Percentiles rank a stretch among this genome's conserved stretches.
Conservation (phyloP, 2,888 invertebrate genomes). For the Lomographa bimaculata region DNA sequence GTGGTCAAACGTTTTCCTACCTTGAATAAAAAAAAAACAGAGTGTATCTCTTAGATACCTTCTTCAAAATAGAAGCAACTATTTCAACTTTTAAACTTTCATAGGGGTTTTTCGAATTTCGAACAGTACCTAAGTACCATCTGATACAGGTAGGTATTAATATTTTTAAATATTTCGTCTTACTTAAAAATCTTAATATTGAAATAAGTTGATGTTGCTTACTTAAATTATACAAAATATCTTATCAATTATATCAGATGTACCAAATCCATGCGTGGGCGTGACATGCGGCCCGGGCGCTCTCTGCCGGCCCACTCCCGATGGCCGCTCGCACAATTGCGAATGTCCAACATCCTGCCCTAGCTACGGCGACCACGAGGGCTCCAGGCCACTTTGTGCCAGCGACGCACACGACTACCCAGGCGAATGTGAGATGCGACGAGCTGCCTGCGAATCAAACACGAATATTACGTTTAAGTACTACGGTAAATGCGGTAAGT, state of each 20-base stretch:
- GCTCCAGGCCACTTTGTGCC: conserved; percentile 91
- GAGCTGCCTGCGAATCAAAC: conserved; percentile 89
- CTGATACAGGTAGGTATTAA: no score
- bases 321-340: conserved; percentile 89
- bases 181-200: no score
- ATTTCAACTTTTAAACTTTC: no score
- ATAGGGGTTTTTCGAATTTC: no score
- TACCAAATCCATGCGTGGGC: conserved; percentile 89
- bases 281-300: conserved; percentile 92
- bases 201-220: no score
- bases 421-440: conserved; percentile 92
- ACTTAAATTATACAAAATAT: no score
- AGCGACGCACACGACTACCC: conserved; percentile 92
- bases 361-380: conserved; percentile 92
- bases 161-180: no score
- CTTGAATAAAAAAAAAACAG: no score
- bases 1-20: no score
- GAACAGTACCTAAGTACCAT: no score
- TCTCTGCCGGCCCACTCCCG: conserved; percentile 86
- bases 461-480: conserved; percentile 92
- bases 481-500: conserved; percentile 94
- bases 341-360: conserved; percentile 91
- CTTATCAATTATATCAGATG: conserved; percentile 51
- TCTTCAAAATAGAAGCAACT: no score
- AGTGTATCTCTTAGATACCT: no score